Conservation (phyloP, 2,113 vertebrate species). For the Caracal caracal region DNA sequence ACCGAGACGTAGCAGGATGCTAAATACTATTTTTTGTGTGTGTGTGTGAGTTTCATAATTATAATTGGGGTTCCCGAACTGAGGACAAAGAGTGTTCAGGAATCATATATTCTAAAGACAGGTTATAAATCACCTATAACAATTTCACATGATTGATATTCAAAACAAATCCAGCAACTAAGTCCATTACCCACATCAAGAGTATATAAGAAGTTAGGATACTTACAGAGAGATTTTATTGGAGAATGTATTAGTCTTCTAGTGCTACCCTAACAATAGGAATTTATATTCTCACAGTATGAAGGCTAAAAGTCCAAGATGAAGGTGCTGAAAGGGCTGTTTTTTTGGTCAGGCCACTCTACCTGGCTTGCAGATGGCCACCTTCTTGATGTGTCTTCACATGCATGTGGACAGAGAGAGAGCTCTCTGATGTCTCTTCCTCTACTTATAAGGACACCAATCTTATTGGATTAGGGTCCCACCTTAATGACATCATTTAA, state of each 20-base stretch:
- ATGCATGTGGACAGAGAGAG: neutral
- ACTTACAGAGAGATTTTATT: neutral
- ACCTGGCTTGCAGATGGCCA: neutral
- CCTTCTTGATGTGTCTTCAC: neutral
- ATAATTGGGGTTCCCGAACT: neutral
- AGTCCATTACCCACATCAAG: neutral
- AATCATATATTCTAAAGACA: neutral
- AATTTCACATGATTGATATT: neutral
- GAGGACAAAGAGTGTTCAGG: neutral
- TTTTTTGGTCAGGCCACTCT: neutral
- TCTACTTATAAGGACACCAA: neutral
- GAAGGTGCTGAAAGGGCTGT: neutral
- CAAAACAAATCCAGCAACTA: neutral
- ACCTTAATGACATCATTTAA: neutral
- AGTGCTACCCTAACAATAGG: neutral
- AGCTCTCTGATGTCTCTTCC: neutral
- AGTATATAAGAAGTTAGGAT: neutral
- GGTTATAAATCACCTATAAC: neutral
- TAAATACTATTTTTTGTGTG: neutral
- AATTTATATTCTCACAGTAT: neutral
- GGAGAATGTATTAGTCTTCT: neutral
- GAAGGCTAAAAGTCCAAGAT: neutral
- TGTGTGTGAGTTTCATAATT: neutral
- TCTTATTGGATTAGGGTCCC: neutral
- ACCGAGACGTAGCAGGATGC: neutral